Evolutionary conservation across 2,113 vertebrate species (phyloP).

Genomic region (Australoheros scitulus): DNA sequence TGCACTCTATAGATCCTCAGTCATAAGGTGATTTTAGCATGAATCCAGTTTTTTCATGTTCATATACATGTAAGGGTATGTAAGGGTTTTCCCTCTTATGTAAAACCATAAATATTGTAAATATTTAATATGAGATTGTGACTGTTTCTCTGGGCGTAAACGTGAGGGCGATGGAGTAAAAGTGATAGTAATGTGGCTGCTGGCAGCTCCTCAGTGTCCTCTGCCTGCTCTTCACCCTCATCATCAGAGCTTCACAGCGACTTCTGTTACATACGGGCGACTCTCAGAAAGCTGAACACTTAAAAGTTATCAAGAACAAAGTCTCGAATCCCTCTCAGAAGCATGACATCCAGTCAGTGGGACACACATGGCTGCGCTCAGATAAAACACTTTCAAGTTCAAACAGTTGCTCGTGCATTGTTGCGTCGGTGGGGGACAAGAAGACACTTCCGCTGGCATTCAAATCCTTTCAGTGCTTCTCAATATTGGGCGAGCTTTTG

Average conservation of each 20-base stretch:
- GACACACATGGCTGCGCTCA: conserved; percentile 68
- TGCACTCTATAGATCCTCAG: neutral
- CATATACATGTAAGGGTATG: no score
- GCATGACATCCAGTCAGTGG: conserved; percentile 65
- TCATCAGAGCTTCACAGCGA: conserved; percentile 36
- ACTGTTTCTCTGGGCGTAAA: neutral
- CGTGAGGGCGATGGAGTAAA: neutral
- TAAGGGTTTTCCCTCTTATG: neutral
- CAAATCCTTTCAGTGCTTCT: conserved; percentile 60
- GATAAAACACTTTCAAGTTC: conserved; percentile 74
- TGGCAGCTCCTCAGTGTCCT: conserved; percentile 49
- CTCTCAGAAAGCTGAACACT: conserved; percentile 61
- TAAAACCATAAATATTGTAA: neutral
- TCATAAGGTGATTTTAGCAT: neutral
- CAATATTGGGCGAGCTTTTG: conserved; percentile 56
- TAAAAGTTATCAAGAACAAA: conserved; percentile 63
- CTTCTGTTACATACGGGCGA: conserved; percentile 70
- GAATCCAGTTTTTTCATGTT: neutral
- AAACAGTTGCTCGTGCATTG: conserved; percentile 69
- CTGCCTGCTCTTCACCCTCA: conserved; percentile 54
- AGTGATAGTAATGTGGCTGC: neutral
- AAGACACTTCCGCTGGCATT: conserved; percentile 73
- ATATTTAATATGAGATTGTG: neutral
- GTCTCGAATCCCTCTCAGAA: conserved; percentile 47
- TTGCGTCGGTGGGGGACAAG: conserved; percentile 57